Base-by-base conservation (phyloP, 2,797 vertebrate species). In the Smutsia temminckii region DNA sequence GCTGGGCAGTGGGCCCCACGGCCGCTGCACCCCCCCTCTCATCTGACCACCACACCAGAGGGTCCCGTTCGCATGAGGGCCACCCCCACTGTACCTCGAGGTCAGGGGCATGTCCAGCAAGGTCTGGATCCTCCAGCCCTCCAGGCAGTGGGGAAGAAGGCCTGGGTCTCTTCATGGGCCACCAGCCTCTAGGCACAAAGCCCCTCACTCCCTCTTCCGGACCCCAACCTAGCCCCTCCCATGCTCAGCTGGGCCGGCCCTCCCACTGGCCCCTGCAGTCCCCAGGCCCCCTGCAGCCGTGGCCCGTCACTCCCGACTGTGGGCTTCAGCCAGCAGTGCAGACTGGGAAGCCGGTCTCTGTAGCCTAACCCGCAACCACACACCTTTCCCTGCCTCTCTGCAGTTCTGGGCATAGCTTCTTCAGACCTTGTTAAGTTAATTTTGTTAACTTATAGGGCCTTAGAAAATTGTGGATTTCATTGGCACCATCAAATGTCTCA, bases 251-350 rank as follows among this genome's bases (percentile, higher is more conserved):
- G 18, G 57, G 32, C 2, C 0, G 23, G 10, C 16, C 9, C 25
- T n/a, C 27, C 8, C 1, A 0, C 3, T 2, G 55, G 9, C 5
- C 8, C 17, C 32, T 10, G 2, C 14, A 34, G 57, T 0, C 25
- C 23, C 7, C 1, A 2, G 6, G 1, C 9, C 4, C 20, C 49
- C 20, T 17, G 11, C 9, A n/a, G 51, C 23, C 37, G 1, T 4
- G 0, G 6, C 25, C 14, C 10, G 8, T n/a, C 27, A 9, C 8
- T 68, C n/a, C 8, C 1, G 4, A 6, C 1, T 2, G 20, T 12
- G 72, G 34, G 34, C 34, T 79, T 61, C 78, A 32, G n/a, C 55
- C n/a, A 46, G 46, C 11, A 40, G 1, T 29, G 49, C 10, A 13
- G 46, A 68, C 20, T 0, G 0, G 40, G 32, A 78, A 2, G 12